Evolutionary conservation across 2,797 vertebrate species (phyloP), one percentile per base, ranked within the genome.

Genomic region (Xenentodon cancila): DNA sequence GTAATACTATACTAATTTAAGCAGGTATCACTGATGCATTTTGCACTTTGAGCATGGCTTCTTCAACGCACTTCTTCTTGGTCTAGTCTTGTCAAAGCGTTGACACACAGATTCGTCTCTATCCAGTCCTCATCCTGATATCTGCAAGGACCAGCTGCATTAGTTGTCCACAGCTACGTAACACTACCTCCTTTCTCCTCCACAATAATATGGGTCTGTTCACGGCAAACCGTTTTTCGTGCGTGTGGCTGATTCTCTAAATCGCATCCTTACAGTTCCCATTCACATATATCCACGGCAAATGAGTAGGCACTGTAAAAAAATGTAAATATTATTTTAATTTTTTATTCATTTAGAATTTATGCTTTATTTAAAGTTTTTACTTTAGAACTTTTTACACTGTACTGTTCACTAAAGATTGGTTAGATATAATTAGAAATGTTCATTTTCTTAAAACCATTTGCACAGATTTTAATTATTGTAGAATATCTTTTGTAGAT

Each of bases 131-230:
- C 54, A 53, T 54, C 37, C 55, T 54, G 44, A 58, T 74, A 65
- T 82, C 69, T 75, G 64, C 63, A 58, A 53, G 40, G 75, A 73
- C 77, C 86, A 88, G 73, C 86, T 88, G 80, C 80, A 82, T 59
- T 66, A 59, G 57, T 64, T 67, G 53, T 72, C 62, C 64, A 56
- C 64, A 74, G 64, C 60, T 63, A 63, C 49, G 68, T 55, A 60
- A 65, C 71, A 76, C 70, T 62, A 62, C 64, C 59, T 64, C 50
- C 60, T 69, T 71, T 73, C 64, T 80, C 51, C 68, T 64, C 43
- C 67, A 66, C 69, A 71, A 78, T 75, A 85, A 78, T 79, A 71
- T 83, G 79, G 70, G 79, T 71, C 82, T 88, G 69, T 88, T 87
- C 61, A 75, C 67, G 55, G 57, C 69, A 59, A 48, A 47, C 59